These are phyloP conservation scores for Rhodinocichla rosea DNA, from an alignment of 2,113 vertebrate species.

Conservation along the genomic window DNA sequence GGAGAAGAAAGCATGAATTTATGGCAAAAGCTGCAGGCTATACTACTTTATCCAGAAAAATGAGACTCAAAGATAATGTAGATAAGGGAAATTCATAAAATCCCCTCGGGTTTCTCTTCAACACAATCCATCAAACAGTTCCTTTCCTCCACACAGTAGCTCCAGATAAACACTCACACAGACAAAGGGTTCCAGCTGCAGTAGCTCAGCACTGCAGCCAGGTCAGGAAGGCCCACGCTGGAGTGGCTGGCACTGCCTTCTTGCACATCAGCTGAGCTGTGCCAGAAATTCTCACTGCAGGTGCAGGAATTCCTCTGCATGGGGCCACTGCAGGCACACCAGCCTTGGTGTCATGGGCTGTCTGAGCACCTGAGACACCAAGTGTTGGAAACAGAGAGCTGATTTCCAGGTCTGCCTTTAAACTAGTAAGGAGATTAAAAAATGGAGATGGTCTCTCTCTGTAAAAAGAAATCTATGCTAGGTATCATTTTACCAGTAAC, in stretches of 20 bases:
- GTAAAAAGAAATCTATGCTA: not conserved
- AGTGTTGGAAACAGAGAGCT: accelerated
- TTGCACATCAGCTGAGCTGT: not conserved
- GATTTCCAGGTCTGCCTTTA: not conserved
- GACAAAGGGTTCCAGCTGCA: not conserved
- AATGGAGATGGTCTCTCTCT: not conserved
- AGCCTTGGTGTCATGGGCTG: not conserved
- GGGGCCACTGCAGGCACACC: accelerated
- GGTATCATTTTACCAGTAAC: not conserved
- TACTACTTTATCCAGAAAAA: not conserved
- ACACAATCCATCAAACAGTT: not conserved
- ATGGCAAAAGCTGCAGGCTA: not conserved
- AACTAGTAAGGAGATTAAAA: not conserved
- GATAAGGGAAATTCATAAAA: not conserved
- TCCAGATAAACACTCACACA: not conserved
- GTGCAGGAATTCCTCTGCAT: not conserved
- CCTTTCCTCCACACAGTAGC: not conserved
- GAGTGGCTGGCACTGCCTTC: not conserved
- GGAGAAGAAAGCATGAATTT: not conserved
- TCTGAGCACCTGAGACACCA: not conserved
- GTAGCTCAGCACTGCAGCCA: not conserved
- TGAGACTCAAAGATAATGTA: not conserved
- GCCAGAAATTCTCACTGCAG: not conserved
- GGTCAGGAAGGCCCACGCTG: accelerated
- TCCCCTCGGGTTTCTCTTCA: not conserved